Evolutionary conservation across 2,888 invertebrate genomes (phyloP).

Genomic region (Frankliniella intonsa): DNA sequence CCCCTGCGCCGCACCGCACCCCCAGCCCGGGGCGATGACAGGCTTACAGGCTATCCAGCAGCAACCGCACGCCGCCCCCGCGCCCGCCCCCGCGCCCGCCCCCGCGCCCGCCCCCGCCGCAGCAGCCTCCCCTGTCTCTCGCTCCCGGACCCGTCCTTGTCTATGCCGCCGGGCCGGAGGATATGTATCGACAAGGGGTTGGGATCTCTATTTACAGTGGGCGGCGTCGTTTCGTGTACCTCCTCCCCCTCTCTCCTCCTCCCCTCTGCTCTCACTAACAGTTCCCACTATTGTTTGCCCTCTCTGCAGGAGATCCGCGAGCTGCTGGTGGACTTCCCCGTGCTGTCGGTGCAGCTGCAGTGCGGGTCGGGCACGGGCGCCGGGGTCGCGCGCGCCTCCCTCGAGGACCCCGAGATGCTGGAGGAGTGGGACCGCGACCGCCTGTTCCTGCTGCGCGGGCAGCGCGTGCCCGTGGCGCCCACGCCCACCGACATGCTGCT

Average conservation of each 20-base stretch:
- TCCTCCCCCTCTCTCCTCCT: too few species aligned
- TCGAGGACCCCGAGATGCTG: constrained; percentile 46
- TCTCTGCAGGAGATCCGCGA: constrained; percentile 43
- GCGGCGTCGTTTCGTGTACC: too few species aligned
- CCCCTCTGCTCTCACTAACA: too few species aligned
- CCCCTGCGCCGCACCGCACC: not conserved
- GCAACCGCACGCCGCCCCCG: not conserved
- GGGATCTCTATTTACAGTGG: too few species aligned
- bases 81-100: not conserved
- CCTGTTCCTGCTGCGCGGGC: constrained; percentile 44
- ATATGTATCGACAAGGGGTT: too few species aligned
- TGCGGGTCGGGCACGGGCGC: constrained; percentile 41
- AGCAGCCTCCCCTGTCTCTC: too few species aligned
- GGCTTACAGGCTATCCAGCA: not conserved
- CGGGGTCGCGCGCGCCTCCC: constrained; percentile 43
- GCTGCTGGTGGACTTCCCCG: constrained; percentile 43
- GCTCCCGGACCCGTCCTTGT: too few species aligned
- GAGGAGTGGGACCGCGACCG: constrained; percentile 46
- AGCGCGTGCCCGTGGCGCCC: constrained; percentile 46
- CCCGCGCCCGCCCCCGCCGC: too few species aligned
- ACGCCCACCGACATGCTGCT: constrained; percentile 49
- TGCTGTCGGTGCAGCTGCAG: constrained; percentile 43
- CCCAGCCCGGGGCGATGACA: not conserved
- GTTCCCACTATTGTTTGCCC: constrained; percentile 29
- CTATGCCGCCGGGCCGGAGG: too few species aligned